phyloP scores from a whole-genome alignment of 2,113 vertebrate species.

The Dromiciops gliroides region DNA sequence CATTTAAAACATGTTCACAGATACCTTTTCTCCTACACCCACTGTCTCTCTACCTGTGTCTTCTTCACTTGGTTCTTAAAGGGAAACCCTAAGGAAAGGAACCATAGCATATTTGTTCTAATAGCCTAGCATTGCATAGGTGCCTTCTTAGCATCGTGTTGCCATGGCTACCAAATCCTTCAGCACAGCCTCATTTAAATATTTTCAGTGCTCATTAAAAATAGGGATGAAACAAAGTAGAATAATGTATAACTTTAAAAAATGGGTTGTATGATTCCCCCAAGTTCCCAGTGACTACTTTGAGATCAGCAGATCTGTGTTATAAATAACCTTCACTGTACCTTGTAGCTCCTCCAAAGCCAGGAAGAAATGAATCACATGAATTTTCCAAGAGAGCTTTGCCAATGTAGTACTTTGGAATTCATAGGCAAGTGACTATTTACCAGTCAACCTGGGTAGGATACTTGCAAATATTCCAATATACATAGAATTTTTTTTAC shows the following conservation, averaged over 20 bases:
- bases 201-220: slow-evolving; percentile 67
- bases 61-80: slow-evolving; percentile 51
- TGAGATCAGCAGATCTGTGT: neutral
- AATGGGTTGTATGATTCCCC: slow-evolving; percentile 43
- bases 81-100: slow-evolving; percentile 44
- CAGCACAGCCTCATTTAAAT: slow-evolving; percentile 69
- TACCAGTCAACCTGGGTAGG: neutral
- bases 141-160: slow-evolving; percentile 74
- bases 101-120: slow-evolving; percentile 67
- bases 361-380: slow-evolving; percentile 13
- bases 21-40: neutral
- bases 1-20: slow-evolving; percentile 14
- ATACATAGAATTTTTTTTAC: slow-evolving; percentile 34
- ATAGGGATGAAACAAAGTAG: slow-evolving; percentile 63
- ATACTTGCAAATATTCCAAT: slow-evolving; percentile 25
- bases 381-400: slow-evolving; percentile 40
- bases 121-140: slow-evolving; percentile 66
- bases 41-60: slow-evolving; percentile 10
- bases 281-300: neutral
- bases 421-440: slow-evolving; percentile 17
- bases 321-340: slow-evolving; percentile 22
- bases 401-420: slow-evolving; percentile 26
- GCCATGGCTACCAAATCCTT: slow-evolving; percentile 73
- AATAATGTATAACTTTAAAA: slow-evolving; percentile 69
- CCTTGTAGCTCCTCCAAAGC: slow-evolving; percentile 51